Evolutionary conservation across 2,797 vertebrate species (phyloP), one percentile per base, ranked within the genome.

Genomic region (Sylvia borin): DNA sequence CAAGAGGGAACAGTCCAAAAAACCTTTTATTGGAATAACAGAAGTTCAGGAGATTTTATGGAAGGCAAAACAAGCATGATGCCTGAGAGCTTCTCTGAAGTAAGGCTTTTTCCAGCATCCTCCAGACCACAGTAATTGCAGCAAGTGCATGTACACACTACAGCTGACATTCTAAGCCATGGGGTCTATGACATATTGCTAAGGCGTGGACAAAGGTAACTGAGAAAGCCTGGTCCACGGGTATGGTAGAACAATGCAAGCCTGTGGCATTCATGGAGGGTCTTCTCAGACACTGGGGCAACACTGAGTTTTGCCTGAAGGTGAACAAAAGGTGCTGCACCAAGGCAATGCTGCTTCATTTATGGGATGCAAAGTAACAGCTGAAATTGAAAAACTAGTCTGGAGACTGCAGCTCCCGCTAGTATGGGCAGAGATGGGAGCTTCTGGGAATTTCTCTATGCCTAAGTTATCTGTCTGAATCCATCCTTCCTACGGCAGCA

Each of bases 101-200:
- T 20, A 32, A 36, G 8, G 9, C 2, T 72, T 81, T 84, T 84
- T 26, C 54, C 66, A 88, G 7, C 32, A 66, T 48, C 31, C 16
- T 9, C 18, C 13, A 26, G 43, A 53, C 5, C 29, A 17, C 16
- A 62, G 38, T 65, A 82, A 50, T 16, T 72, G 15, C 58, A 75
- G n/a, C 11, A 64, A 85, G 24, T 0, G 1, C 11, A 9, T 22
- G 10, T 47, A 9, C 5, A 1, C 18, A 27, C 18, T 34, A 25
- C 4, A 65, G 45, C 14, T 55, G 58, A n/a, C 8, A 3, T 81
- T 58, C 14, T 9, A 58, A 90, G 16, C 5, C 29, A 14, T 5
- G 27, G 73, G 13, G 2, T 54, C 47, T 48, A 7, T 26, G 38
- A 68, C 54, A 9, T 14, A 38, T 55, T 83, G 42, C 26, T 57